Conservation (phyloP, 1,140 invertebrate species). For the Cardiocondyla obscurior region DNA sequence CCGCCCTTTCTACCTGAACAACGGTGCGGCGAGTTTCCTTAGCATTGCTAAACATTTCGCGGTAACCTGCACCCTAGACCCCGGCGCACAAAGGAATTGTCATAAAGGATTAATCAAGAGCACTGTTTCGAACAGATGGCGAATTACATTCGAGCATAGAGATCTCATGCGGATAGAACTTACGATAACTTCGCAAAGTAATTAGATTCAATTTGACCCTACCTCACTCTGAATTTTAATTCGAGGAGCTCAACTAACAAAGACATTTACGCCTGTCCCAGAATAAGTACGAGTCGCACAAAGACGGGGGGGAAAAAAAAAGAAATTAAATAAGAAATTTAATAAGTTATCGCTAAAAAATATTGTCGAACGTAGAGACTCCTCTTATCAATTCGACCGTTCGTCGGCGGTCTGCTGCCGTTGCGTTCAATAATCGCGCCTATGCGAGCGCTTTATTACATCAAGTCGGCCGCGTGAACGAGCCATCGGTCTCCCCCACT, state of each 20-base stretch:
- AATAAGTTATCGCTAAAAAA: no score
- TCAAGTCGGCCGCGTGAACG: conserved; percentile 9
- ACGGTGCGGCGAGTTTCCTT: not conserved
- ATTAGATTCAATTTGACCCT: conserved; percentile 12
- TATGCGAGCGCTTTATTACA: not conserved
- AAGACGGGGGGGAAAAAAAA: not conserved
- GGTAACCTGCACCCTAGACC: not conserved
- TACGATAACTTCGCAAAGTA: not conserved
- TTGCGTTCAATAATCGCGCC: not conserved
- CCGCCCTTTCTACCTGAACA: not conserved
- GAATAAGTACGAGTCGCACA: not conserved
- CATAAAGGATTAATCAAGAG: not conserved
- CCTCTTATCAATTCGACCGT: not conserved
- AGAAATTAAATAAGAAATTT: no score
- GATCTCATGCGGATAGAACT: not conserved
- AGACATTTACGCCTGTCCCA: not conserved
- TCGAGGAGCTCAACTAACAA: not conserved
- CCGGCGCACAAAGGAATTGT: not conserved
- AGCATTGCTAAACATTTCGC: conserved; percentile 1
- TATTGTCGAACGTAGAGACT: not conserved
- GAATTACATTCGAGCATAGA: not conserved
- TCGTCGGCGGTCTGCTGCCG: not conserved
- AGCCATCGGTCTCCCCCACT: conserved; percentile 9
- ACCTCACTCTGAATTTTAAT: not conserved
- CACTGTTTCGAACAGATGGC: not conserved